Evolutionary conservation across 1,140 invertebrate genomes (phyloP), one percentile per base, ranked within the genome.

Genomic region (Zophobas atratus): DNA sequence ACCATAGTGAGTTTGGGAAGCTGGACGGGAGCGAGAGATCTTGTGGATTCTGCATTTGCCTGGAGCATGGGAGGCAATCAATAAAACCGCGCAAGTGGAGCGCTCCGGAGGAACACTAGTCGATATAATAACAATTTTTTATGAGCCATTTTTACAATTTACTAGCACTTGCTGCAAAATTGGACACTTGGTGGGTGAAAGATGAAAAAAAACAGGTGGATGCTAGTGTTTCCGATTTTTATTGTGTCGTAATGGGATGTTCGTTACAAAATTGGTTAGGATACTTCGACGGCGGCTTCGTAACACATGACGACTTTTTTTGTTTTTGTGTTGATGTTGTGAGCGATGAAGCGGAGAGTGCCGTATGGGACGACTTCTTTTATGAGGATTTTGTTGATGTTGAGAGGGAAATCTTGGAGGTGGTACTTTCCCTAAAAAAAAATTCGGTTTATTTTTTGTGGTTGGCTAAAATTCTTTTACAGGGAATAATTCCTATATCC

Each of bases 71-170:
- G 57, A 20, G 49, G 20, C 33, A 67, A 67, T 67, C 60, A 67
- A 67, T 67, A 67, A 67, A 67, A 67, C 60, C 43, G 60, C 60
- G 60, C 60, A 67, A 67, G 60, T 67, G 60, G 60, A 20, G 60
- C 60, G 39, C 60, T 67, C 39, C 60, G 3, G 20, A 20, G 43
- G 49, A 2, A 5, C 20, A 20, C 8, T 5, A 67, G 39, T 67
- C 39, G 35, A 57, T 57, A 57, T 2, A 20, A 33, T 35, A 63
- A 38, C 35, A 51, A 51, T 60, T 60, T 67, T 67, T 46, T 46
- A 43, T 36, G 33, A 34, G 3, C 55, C 3, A 57, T 57, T 57
- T 57, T 57, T 57, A 34, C 35, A 57, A 57, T 57, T 57, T 57
- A 57, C 35, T 33, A 8, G 2, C 55, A 67, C 39, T 67, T 67